A percentile compares a stretch with the other conserved stretches of the same genome.
These are phyloP conservation scores for Aurelia aurita DNA, from an alignment of 30 jellyfish, hydroid and myxozoan genomes.

Conservation along the genomic window DNA sequence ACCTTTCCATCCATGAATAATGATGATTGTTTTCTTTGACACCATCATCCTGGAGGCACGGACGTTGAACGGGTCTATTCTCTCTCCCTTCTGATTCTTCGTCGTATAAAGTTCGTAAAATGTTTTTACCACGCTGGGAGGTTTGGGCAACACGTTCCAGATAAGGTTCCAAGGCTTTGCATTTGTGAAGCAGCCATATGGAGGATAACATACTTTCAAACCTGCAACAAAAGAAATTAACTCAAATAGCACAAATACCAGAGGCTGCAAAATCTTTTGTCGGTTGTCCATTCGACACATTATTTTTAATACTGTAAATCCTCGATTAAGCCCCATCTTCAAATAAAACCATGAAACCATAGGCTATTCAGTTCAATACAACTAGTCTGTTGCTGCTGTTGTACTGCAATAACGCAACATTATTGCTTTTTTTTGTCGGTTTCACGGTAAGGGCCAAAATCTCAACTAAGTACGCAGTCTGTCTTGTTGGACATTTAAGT, in stretches of 20 bases:
- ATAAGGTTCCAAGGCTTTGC: conserved; percentile 63
- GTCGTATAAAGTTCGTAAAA: conserved; percentile 41
- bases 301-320: too few species aligned
- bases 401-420: too few species aligned
- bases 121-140: conserved; percentile 53
- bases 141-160: conserved; percentile 62
- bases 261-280: background rate
- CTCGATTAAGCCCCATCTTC: too few species aligned
- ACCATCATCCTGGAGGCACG: conserved; percentile 22
- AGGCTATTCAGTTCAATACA: too few species aligned
- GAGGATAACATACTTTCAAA: conserved; percentile 56
- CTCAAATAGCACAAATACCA: background rate
- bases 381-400: too few species aligned
- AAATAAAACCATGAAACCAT: too few species aligned
- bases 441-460: too few species aligned
- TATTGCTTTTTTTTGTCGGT: too few species aligned
- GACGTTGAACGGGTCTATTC: conserved; percentile 1
- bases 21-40: conserved; percentile 44
- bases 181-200: conserved; percentile 80
- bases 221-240: background rate
- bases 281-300: background rate
- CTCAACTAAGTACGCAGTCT: too few species aligned
- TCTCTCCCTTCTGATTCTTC: conserved; percentile 16
- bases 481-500: too few species aligned
- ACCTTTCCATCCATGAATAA: conserved; percentile 88